Evolutionary conservation across 2,113 vertebrate species (phyloP).

Genomic region (Motacilla tschutschensis): DNA sequence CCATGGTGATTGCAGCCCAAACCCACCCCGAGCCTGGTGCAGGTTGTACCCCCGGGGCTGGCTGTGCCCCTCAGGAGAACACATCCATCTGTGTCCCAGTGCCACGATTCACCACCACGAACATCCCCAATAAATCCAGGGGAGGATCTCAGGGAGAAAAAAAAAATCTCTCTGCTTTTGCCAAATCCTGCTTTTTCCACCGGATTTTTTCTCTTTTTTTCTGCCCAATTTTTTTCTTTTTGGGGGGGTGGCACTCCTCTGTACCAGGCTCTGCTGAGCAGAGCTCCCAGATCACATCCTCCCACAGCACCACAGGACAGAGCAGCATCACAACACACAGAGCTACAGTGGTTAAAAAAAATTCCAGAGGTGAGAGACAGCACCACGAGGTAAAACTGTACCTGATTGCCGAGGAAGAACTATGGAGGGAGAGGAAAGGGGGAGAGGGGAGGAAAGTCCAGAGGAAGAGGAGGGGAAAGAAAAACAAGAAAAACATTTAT

Average conservation of each 20-base stretch:
- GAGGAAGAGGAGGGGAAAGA: constrained; percentile 42
- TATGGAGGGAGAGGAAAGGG: constrained; percentile 72
- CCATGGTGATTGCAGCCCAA: neutral
- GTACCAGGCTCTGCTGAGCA: constrained; percentile 64
- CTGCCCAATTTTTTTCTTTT: neutral
- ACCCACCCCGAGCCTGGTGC: constrained; percentile 50
- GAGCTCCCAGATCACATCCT: constrained; percentile 38
- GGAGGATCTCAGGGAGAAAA: neutral
- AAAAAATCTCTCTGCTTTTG: neutral
- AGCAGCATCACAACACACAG: constrained; percentile 45
- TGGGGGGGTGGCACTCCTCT: neutral
- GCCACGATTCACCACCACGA: neutral
- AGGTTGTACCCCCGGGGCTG: neutral
- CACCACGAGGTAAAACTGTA: constrained; percentile 83
- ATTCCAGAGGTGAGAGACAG: constrained; percentile 32
- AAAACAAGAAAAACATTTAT: constrained; percentile 71
- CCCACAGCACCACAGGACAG: constrained; percentile 57
- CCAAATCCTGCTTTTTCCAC: neutral
- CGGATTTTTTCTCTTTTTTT: neutral
- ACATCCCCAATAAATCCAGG: fast-evolving
- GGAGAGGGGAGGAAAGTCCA: neutral
- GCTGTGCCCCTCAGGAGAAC: neutral
- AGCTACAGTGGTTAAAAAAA: constrained; percentile 25
- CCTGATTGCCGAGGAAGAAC: constrained; percentile 99
- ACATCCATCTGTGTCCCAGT: neutral